These are phyloP conservation scores for Sciurus niger DNA, from an alignment of 2,113 vertebrate genomes.

Conservation along the genomic window DNA sequence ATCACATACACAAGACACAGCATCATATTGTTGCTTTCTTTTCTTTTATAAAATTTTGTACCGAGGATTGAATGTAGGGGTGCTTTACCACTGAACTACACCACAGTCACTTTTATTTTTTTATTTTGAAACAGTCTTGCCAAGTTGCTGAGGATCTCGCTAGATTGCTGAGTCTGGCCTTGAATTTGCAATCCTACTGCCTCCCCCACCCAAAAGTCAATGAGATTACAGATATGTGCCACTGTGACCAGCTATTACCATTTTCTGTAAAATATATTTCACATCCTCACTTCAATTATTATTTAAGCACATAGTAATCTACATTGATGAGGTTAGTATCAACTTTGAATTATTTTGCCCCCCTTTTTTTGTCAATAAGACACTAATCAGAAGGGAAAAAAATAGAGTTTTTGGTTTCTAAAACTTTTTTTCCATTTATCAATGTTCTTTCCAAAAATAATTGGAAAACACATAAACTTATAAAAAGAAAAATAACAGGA, in stretches of 20 bases:
- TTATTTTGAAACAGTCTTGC: no score
- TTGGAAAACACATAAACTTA: constrained; percentile 2
- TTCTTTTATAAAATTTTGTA: no score
- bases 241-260: neutral
- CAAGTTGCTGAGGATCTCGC: no score
- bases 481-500: neutral
- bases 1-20: neutral
- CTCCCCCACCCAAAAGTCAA: no score
- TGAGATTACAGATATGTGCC: no score
- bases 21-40: neutral
- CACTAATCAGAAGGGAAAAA: neutral
- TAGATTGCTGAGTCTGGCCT: no score
- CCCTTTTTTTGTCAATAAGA: neutral
- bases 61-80: no score
- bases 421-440: neutral
- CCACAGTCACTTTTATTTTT: no score
- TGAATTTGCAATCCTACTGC: no score
- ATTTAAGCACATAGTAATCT: neutral
- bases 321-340: constrained; percentile 1
- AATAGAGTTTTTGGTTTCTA: neutral
- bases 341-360: neutral
- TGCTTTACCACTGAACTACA: no score
- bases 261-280: constrained; percentile 22
- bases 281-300: constrained; percentile 20
- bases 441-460: constrained; percentile 21